These are phyloP conservation scores for Hetaerina americana DNA, from an alignment of 1,140 invertebrate genomes.

Conservation along the genomic window DNA sequence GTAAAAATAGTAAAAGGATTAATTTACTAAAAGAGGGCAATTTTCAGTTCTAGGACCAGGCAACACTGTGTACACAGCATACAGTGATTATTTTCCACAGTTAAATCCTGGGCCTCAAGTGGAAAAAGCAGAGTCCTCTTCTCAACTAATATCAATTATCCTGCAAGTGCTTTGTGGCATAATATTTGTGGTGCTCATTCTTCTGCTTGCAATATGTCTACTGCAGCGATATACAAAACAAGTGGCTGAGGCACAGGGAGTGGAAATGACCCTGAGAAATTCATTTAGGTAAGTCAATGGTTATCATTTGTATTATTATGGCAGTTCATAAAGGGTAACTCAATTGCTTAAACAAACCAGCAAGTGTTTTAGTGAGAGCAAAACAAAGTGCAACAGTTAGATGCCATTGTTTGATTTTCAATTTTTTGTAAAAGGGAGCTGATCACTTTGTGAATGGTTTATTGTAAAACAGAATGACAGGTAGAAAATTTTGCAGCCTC, in stretches of 20 bases:
- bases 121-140: constrained; percentile 21
- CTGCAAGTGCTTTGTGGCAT: constrained; percentile 42
- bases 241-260: constrained; percentile 52
- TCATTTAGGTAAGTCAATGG: constrained; percentile 43
- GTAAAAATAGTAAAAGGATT: too few species aligned
- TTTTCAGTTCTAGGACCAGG: constrained; percentile 19
- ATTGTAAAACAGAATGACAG: too few species aligned
- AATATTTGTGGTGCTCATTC: constrained; percentile 46
- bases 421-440: too few species aligned
- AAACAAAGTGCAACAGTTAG: too few species aligned
- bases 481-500: too few species aligned
- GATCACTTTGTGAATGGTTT: too few species aligned
- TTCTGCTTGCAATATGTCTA: constrained; percentile 51
- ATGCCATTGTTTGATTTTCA: too few species aligned
- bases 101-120: constrained; percentile 30
- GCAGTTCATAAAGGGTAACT: too few species aligned
- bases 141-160: constrained; percentile 20
- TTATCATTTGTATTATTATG: too few species aligned
- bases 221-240: constrained; percentile 59
- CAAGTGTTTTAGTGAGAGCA: too few species aligned
- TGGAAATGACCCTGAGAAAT: constrained; percentile 56
- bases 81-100: constrained; percentile 41
- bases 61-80: constrained; percentile 30
- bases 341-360: too few species aligned
- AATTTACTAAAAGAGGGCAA: too few species aligned